Conservation (phyloP, 1,140 invertebrate genomes). For the Muscidifurax raptorellus region DNA sequence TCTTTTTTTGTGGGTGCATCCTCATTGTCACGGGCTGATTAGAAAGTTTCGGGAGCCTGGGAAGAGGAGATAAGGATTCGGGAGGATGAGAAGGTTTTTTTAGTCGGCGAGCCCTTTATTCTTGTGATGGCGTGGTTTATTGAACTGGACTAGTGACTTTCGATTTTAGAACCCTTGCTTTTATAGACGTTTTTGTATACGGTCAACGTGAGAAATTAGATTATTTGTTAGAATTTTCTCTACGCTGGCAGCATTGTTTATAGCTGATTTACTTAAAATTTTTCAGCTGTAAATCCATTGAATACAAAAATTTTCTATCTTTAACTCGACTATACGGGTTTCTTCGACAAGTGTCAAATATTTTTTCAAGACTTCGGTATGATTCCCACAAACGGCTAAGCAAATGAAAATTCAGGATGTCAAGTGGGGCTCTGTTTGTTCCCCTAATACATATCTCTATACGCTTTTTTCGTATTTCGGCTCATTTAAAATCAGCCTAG, state of each 20-base stretch:
- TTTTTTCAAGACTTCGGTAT: background rate
- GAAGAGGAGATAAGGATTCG: background rate
- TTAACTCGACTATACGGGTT: background rate
- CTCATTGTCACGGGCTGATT: constrained; percentile 28
- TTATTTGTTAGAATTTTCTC: too few species aligned
- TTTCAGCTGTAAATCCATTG: too few species aligned
- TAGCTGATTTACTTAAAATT: too few species aligned
- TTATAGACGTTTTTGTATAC: background rate
- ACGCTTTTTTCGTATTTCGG: background rate
- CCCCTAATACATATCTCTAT: constrained; percentile 5
- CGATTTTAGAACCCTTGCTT: background rate
- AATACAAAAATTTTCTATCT: background rate
- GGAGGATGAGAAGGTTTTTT: background rate
- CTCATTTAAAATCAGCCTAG: constrained; percentile 25
- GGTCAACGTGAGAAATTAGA: background rate
- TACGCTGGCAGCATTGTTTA: too few species aligned
- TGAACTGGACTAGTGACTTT: background rate
- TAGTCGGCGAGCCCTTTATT: background rate
- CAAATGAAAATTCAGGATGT: constrained; percentile 31
- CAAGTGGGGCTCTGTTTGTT: constrained; percentile 30
- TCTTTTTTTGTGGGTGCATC: constrained; percentile 15
- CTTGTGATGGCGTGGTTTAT: background rate
- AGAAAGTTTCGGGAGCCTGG: constrained; percentile 3
- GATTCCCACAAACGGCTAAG: background rate
- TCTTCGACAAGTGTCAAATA: constrained; percentile 3